Conservation (phyloP, 1,140 invertebrate species). For the Hyles euphorbiae region DNA sequence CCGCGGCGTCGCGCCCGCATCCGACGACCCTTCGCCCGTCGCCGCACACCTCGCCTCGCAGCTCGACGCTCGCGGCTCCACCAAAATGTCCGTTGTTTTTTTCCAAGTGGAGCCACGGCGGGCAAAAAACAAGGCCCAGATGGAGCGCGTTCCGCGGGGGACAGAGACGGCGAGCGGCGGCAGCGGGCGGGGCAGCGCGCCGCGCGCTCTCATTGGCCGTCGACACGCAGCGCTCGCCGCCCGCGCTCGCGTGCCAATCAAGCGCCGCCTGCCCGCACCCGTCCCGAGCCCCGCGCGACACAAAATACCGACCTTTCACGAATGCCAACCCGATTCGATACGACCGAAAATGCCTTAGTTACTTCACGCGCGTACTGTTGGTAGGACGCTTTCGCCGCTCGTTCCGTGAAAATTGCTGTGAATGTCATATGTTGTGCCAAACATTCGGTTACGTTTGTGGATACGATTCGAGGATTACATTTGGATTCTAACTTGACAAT, state of each 20-base stretch:
- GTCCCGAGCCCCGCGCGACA: constrained; percentile 53
- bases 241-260: constrained; percentile 59
- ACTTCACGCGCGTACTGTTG: constrained; percentile 60
- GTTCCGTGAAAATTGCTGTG: constrained; percentile 33
- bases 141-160: constrained; percentile 35
- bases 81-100: constrained; percentile 73
- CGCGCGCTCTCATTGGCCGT: constrained; percentile 48
- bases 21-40: constrained; percentile 50
- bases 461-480: background rate
- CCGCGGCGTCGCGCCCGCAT: constrained; percentile 53
- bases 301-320: constrained; percentile 69
- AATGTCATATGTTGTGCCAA: background rate
- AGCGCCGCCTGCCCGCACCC: constrained; percentile 18
- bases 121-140: constrained; percentile 55
- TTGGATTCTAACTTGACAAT: background rate
- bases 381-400: constrained; percentile 50
- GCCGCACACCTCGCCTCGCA: constrained; percentile 13
- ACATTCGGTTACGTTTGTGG: background rate
- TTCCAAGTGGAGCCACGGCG: constrained; percentile 56
- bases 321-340: constrained; percentile 68
- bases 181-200: constrained; percentile 71
- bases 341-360: constrained; percentile 74
- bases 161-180: constrained; percentile 35
- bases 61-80: constrained; percentile 44
- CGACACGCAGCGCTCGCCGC: constrained; percentile 56